Base-by-base conservation (phyloP, 1,140 invertebrate species). In the Pinna nobilis region DNA sequence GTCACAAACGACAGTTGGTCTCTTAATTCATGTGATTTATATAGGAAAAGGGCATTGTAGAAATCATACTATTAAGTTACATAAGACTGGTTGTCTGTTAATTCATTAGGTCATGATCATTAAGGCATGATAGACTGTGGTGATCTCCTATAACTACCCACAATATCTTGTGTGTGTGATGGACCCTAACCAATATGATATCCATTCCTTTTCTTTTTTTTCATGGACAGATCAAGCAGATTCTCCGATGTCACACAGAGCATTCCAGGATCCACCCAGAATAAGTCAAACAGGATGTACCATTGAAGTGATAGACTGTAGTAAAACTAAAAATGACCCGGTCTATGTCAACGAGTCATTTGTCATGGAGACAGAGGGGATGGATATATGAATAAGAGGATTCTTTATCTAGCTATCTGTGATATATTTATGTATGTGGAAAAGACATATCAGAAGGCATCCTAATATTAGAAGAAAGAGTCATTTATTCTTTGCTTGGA, bases 261-360 rank as follows among this genome's bases (percentile, higher is more conserved):
- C 18, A 18, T 32, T 63, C 1, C 37, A 25, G 18, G 39, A 41
- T 41, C 20, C 30, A 35, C 9, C 39, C 39, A 39, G 59, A 44
- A 35, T 63, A 13, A 63, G 59, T 11, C 59, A 63, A 44, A 63
- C 59, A 39, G 39, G 59, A 39, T 41, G 59, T 63, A 63, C 59
- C 5, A 63, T 63, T 41, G 18, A 63, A 20, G 35, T 63, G n/a
- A 63, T 63, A 37, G 39, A 44, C 9, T n/a, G n/a, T n/a, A 37
- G 39, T 41, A 63, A 3, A n/a, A 37, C 28, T 32, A 15, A 20
- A 6, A 37, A 44, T 39, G 59, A 63, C 35, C 35, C 59, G 44
- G 44, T 63, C 37, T 63, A 63, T 44, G 59, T 63, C 18, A 63
- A 63, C 37, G 28, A 15, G 23, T n/a, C 59, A 41, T 63, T 41